Base-by-base conservation (phyloP, 30 jellyfish, hydroid and myxozoan genomes). In the Haliclystus octoradiatus region DNA sequence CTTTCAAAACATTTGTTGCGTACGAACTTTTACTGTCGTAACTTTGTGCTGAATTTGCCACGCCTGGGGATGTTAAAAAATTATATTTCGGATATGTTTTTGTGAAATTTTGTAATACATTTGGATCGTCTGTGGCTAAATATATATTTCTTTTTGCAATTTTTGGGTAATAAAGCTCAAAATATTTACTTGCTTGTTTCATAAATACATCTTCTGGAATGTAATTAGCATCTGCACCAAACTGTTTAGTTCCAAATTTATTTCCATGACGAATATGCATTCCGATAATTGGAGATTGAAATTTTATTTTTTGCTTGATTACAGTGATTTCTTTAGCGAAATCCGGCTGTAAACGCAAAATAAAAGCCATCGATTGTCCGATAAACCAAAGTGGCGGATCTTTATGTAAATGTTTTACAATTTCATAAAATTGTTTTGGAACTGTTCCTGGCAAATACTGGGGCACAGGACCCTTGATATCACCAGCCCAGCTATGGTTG, bases 201-300 rank as follows among this genome's bases (percentile, higher is more conserved):
- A 40, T 30, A 28, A 66, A 33, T 22, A 0, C 33, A 22, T 66
- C 31, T 28, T 66, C 76, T 15, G 65, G 28, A 0, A 66, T 66
- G 32, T 66, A 66, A 25, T 12, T 28, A 14, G 76, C 76, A 28
- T 66, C 76, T 5, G 57, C 57, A 19, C 57, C 14, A 19, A 40
- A 40, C 14, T 40, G 9, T 40, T 40, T 40, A 31, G 32, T 25
- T 12, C 25, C 28, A 0, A 66, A 34, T 34, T 66, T 66, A 26
- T 66, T 49, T 22, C 76, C 76, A 5, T 66, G 76, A 25, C 76
- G 65, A 25, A 66, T 13, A 66, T 66, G 76, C 76, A 66, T 66
- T 12, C 57, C 76, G 34, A 34, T 65, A 34, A 25, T 25, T 24
- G 76, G 76, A 25, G 31, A 66, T 22, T 31, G 31, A 34, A 66